These are phyloP conservation scores for Microtus ochrogaster DNA, from an alignment of 2,113 vertebrate species.

Conservation along the genomic window DNA sequence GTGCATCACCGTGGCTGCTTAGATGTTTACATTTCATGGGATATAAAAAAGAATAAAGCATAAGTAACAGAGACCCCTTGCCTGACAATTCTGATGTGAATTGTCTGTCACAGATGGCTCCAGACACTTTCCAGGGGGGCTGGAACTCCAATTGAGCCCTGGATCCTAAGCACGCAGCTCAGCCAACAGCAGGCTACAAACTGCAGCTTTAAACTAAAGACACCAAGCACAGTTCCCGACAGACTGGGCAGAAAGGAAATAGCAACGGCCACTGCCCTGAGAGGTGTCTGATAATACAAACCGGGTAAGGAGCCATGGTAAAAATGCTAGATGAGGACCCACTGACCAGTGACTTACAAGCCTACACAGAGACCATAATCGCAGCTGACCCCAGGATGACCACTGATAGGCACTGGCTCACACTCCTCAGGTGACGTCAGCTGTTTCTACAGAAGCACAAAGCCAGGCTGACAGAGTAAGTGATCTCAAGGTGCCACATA, in stretches of 20 bases:
- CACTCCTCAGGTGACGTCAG: no score
- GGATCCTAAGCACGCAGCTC: neutral
- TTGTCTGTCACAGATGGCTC: neutral
- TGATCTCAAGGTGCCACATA: neutral
- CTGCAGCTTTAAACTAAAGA: neutral
- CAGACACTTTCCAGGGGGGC: neutral
- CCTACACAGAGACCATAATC: no score
- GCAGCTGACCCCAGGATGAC: neutral
- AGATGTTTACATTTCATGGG: neutral
- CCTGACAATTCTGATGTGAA: neutral
- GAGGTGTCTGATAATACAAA: no score
- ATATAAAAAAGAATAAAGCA: neutral
- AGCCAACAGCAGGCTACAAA: neutral
- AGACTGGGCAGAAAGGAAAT: neutral
- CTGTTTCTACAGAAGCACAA: neutral
- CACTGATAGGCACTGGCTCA: neutral
- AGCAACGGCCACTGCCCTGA: fast-evolving
- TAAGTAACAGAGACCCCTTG: neutral
- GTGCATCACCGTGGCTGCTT: neutral
- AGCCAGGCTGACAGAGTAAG: neutral
- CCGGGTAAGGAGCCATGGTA: neutral
- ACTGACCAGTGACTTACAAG: neutral
- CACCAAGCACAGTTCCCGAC: neutral
- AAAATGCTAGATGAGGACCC: neutral
- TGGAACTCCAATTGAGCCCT: neutral